Base-by-base conservation (phyloP, 2,113 vertebrate genomes). In the Sorex fumeus region DNA sequence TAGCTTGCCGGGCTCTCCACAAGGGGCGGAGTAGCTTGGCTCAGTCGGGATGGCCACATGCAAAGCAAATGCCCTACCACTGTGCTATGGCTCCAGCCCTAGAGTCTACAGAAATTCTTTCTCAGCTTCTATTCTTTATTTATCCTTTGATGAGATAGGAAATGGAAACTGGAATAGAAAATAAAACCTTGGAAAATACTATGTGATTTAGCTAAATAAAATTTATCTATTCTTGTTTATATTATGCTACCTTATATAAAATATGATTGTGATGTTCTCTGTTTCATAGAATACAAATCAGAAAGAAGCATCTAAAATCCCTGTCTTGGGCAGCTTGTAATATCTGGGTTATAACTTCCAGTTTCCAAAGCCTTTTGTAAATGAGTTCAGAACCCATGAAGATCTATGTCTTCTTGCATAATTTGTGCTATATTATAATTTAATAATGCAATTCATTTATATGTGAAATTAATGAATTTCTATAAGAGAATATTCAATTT, bases 81-180 rank as follows among this genome's bases (percentile, higher is more conserved):
- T n/a, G n/a, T n/a, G n/a, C n/a, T n/a, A n/a, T n/a, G n/a, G n/a
- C n/a, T n/a, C n/a, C n/a, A n/a, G n/a, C n/a, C n/a, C n/a, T n/a
- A 66, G 13, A 40, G 10, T 83, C 21, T 27, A 27, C 89, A 10
- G 50, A 76, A 19, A n/a, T 43, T 82, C 87, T 79, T 47, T 86
- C 43, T 79, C 2, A 12, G 7, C 70, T 79, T 23, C 13, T 32
- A 66, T 86, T 86, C 66, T 43, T 6, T 79, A 36, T 16, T 15
- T 30, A 21, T 57, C 10, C 53, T 92, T 86, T 57, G 34, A 89
- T 34, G 21, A 25, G 36, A 43, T 79, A 10, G 57, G 57, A 60
- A 60, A 60, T 60, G 19, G 21, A 60, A 88, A 16, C 21, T 50
- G 18, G 21, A 95, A 85, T n/a, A 23, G 21, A 93, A 92, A 79